Conservation (phyloP, 2,113 vertebrate genomes). For the Ailuropoda melanoleuca region DNA sequence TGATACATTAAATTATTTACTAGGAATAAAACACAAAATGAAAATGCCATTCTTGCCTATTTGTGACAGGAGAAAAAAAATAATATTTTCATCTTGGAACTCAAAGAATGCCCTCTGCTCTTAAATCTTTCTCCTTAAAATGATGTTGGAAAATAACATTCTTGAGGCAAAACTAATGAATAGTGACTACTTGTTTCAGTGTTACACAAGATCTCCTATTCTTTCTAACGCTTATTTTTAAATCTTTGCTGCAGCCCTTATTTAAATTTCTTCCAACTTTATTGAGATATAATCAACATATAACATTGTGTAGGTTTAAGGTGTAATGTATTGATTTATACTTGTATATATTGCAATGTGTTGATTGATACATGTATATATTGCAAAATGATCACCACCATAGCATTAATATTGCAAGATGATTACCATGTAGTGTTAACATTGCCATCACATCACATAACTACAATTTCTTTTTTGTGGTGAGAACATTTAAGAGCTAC, state of each 20-base stretch:
- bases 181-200: not conserved
- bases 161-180: conserved; percentile 16
- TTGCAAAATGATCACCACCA: not conserved
- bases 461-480: not conserved
- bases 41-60: conserved; percentile 58
- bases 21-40: conserved; percentile 57
- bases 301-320: not conserved
- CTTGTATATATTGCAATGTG: not conserved
- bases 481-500: not conserved
- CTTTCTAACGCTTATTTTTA: not conserved
- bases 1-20: conserved; percentile 55
- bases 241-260: not conserved
- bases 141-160: conserved; percentile 38
- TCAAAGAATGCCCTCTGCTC: conserved; percentile 23
- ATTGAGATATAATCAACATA: not conserved
- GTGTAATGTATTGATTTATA: not conserved
- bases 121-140: conserved; percentile 43
- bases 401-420: not conserved
- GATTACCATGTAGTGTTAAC: not conserved
- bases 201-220: not conserved
- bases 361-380: not conserved
- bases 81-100: conserved; percentile 58
- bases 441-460: not conserved
- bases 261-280: not conserved
- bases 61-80: conserved; percentile 33